Base-by-base conservation (phyloP, 2,888 invertebrate species). In the Liposcelis brunnea region DNA sequence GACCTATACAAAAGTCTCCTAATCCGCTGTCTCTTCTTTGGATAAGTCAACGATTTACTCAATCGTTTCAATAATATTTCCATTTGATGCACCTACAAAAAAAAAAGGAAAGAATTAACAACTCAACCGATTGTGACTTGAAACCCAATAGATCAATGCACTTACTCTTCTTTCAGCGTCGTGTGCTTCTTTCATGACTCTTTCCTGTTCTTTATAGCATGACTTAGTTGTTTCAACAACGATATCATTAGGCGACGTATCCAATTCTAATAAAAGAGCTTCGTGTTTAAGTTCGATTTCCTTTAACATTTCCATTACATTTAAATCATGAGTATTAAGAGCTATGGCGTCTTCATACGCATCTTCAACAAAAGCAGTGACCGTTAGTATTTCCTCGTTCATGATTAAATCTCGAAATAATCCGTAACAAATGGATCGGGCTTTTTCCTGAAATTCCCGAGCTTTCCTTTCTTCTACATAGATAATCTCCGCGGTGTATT, bases 51-150 rank as follows among this genome's bases (percentile, higher is more conserved):
- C 12, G 40, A 16, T 10, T 19, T 40, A 18, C 16, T 14, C 7
- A 40, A 19, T 11, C 19, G 7, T 11, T 40, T 40, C 16, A n/a
- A 12, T n/a, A 40, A 21, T n/a, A 14, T 14, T n/a, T 40, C 19
- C 40, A 40, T 40, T 21, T 40, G 40, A 19, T 40, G 40, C 15
- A 40, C 40, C 40, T 40, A 18, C 3, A 35, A 35, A 35, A 14
- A 35, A 14, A 16, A 35, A 16, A 16, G 7, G 10, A 35, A 35
- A 16, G 10, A 7, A 14, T 35, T 35, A 16, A 35, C 10, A 35
- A 35, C 16, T 7, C 7, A 35, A 35, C 10, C 35, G 7, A 16
- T 15, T 35, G 16, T 35, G 10, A 35, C 16, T 15, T n/a, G 8
- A 26, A 26, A 6, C 8, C 4, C 5, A 15, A 35, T 10, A 35